These are phyloP conservation scores for Notothenia rossii DNA, from an alignment of 2,113 vertebrate species.

Conservation along the genomic window DNA sequence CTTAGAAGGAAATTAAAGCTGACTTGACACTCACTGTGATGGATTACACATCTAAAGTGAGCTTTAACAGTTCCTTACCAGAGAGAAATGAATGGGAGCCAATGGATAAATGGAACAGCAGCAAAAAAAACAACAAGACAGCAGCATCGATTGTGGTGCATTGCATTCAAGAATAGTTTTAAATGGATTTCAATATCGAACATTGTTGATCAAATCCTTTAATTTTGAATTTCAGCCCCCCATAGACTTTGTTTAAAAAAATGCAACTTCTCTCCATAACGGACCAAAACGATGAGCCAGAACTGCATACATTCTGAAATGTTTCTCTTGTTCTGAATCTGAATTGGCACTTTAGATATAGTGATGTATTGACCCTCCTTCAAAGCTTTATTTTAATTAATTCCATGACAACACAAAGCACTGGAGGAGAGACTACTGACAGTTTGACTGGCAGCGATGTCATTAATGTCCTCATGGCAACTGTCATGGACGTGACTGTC, in stretches of 20 bases:
- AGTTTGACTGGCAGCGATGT: conserved; percentile 61
- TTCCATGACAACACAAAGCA: conserved; percentile 40
- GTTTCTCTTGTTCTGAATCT: conserved; percentile 16
- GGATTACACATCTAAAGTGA: conserved; percentile 2
- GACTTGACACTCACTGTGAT: conserved; percentile 36
- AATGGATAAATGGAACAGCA: background rate
- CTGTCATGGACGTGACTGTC: conserved; percentile 60
- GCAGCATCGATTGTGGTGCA: too few relatives aligned
- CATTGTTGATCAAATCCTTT: background rate
- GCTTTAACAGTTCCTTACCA: conserved; percentile 10
- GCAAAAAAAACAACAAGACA: background rate
- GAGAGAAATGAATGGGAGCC: conserved; percentile 19
- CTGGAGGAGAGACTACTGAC: conserved; percentile 33
- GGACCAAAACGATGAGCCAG: too few relatives aligned
- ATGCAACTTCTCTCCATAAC: too few relatives aligned
- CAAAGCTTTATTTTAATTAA: conserved; percentile 19
- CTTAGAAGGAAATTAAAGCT: conserved; percentile 26
- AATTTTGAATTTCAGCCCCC: background rate
- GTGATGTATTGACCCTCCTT: conserved; percentile 53
- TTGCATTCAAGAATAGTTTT: background rate
- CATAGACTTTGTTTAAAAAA: background rate
- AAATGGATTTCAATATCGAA: background rate
- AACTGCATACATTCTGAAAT: background rate
- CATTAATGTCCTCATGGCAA: conserved; percentile 65
- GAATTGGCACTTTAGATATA: background rate